A percentile compares a stretch with the other conserved stretches of the same genome.
Evolutionary conservation across 2,113 vertebrate species (phyloP).

Genomic region (Anolis sagrei): DNA sequence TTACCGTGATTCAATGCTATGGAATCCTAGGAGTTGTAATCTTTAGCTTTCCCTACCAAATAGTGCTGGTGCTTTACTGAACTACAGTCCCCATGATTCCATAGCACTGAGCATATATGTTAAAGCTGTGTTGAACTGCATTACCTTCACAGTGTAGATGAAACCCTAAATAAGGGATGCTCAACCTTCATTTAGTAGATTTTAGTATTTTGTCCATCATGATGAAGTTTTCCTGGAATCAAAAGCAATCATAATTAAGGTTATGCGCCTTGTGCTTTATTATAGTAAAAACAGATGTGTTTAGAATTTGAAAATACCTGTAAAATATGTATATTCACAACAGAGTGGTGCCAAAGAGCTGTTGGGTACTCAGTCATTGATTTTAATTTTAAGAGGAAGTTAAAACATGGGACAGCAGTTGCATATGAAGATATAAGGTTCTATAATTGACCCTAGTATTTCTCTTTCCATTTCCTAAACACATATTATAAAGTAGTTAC

Average conservation of each 20-base stretch:
- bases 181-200: too few species aligned
- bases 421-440: conserved; percentile 61
- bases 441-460: conserved; percentile 67
- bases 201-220: conserved; percentile 29
- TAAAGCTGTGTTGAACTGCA: too few species aligned
- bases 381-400: conserved; percentile 74
- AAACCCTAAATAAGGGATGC: too few species aligned
- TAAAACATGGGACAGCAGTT: conserved; percentile 68
- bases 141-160: too few species aligned
- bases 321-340: conserved; percentile 75
- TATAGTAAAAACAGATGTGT: conserved; percentile 67
- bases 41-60: too few species aligned
- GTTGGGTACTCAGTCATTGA: conserved; percentile 68
- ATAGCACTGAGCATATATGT: too few species aligned
- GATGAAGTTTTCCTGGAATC: conserved; percentile 37
- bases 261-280: conserved; percentile 42
- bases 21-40: too few species aligned
- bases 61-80: too few species aligned
- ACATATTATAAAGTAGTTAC: conserved; percentile 48
- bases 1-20: too few species aligned
- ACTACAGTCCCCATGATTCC: too few species aligned
- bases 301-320: conserved; percentile 66
- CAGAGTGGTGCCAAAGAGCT: conserved; percentile 70
- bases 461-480: conserved; percentile 52
- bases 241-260: conserved; percentile 23